phyloP scores from a whole-genome alignment of 2,113 vertebrate species.

The Psammodynastes pulverulentus region DNA sequence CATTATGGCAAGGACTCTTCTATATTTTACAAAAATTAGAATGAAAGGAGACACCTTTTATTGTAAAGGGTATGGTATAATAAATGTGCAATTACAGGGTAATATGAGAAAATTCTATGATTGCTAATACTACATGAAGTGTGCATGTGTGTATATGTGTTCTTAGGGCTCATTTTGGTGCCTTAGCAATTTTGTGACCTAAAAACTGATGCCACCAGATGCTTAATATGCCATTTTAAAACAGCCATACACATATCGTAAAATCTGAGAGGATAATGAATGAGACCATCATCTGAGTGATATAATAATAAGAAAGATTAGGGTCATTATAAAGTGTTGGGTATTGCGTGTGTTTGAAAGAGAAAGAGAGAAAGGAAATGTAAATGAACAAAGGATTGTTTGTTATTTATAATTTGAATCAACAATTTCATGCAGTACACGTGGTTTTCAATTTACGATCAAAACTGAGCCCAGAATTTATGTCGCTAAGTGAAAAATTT shows the following conservation, averaged over 20 bases:
- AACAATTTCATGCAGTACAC: background rate
- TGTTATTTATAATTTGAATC: background rate
- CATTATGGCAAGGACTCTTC: conserved; percentile 34
- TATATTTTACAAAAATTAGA: conserved; percentile 1
- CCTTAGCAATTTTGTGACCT: conserved; percentile 51
- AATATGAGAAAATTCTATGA: conserved; percentile 40
- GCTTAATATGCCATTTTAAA: conserved; percentile 48
- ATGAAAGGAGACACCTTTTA: background rate
- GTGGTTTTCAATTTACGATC: background rate
- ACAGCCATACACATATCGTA: conserved; percentile 37
- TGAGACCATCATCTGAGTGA: conserved; percentile 40
- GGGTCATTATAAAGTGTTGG: conserved; percentile 38
- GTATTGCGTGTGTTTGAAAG: conserved; percentile 12
- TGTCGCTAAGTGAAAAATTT: background rate
- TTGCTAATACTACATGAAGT: conserved; percentile 32
- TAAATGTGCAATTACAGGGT: conserved; percentile 47
- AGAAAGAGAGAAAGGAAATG: background rate
- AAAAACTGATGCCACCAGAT: conserved; percentile 63
- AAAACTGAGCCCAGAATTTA: background rate
- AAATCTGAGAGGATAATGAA: conserved; percentile 36
- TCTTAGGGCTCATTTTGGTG: conserved; percentile 49
- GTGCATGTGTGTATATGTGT: conserved; percentile 14
- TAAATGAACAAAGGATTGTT: background rate
- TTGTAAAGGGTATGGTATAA: conserved; percentile 48
- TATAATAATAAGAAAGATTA: conserved; percentile 36